These are phyloP conservation scores for Scaptomyza hsui DNA, from an alignment of 1,140 invertebrate genomes.

Conservation along the genomic window DNA sequence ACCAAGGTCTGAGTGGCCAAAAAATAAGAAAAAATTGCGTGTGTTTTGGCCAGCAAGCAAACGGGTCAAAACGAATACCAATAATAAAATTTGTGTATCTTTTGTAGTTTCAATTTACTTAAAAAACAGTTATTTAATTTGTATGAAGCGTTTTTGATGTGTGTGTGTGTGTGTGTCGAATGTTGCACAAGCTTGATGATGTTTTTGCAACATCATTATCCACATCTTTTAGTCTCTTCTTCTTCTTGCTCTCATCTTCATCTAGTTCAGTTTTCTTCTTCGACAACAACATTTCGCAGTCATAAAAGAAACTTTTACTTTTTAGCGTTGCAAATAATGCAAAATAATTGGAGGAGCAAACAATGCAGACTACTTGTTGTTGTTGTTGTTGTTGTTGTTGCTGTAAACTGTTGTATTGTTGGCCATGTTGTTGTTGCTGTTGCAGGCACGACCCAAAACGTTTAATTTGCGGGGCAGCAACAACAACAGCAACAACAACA, in stretches of 20 bases:
- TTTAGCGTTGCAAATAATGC: slow-evolving; percentile 45
- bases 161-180: not conserved
- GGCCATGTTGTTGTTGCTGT: slow-evolving; percentile 26
- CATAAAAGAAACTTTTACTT: slow-evolving; percentile 54
- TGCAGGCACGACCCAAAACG: slow-evolving; percentile 48
- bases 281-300: slow-evolving; percentile 33
- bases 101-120: too few relatives aligned
- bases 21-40: not conserved
- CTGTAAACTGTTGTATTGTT: slow-evolving; percentile 25
- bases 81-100: too few relatives aligned
- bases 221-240: not conserved
- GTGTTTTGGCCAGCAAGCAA: slow-evolving; percentile 26
- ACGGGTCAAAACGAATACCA: slow-evolving; percentile 1
- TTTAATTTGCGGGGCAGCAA: slow-evolving; percentile 44
- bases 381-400: slow-evolving; percentile 18
- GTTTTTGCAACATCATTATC: not conserved
- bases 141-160: too few relatives aligned
- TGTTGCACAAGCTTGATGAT: slow-evolving; percentile 30
- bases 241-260: not conserved
- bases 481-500: slow-evolving; percentile 21
- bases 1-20: slow-evolving; percentile 17
- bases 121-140: slow-evolving; percentile 1
- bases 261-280: slow-evolving; percentile 48
- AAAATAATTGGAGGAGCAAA: slow-evolving; percentile 44
- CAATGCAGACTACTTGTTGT: slow-evolving; percentile 33